Percentiles rank a stretch among this genome's conserved stretches.
Evolutionary conservation across 1,140 invertebrate genomes (phyloP).

Genomic region (Drosophila watanabei): DNA sequence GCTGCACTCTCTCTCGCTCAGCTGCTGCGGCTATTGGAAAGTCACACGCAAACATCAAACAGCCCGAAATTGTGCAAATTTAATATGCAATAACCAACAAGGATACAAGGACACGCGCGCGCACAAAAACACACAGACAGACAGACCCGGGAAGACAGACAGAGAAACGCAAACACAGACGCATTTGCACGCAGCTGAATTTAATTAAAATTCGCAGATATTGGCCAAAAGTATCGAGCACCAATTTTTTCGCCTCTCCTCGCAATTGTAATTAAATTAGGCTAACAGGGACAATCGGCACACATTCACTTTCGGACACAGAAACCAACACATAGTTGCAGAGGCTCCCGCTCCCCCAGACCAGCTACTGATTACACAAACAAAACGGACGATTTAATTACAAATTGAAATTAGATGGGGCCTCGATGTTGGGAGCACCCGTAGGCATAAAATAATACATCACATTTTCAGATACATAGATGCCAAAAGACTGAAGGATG

Average conservation of each 20-base stretch:
- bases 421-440: background rate
- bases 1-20: slow-evolving; percentile 33
- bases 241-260: slow-evolving; percentile 23
- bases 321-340: background rate
- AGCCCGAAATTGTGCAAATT: slow-evolving; percentile 68
- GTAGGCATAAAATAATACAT: background rate
- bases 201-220: slow-evolving; percentile 81
- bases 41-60: slow-evolving; percentile 76
- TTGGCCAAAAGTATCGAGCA: slow-evolving; percentile 71
- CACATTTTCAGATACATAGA: background rate
- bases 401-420: slow-evolving; percentile 60
- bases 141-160: slow-evolving; percentile 9
- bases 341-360: background rate
- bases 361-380: slow-evolving; percentile 30
- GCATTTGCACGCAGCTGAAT: slow-evolving; percentile 68
- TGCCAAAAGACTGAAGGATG: background rate
- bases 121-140: slow-evolving; percentile 4
- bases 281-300: slow-evolving; percentile 49
- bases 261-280: slow-evolving; percentile 76
- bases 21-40: slow-evolving; percentile 58
- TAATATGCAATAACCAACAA: slow-evolving; percentile 70
- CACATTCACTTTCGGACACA: slow-evolving; percentile 5
- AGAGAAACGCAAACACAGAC: slow-evolving; percentile 31
- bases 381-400: slow-evolving; percentile 67
- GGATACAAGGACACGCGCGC: background rate